Percentiles rank a stretch among this genome's conserved stretches.
Conservation (phyloP, 2,797 vertebrate species). For the Morus bassanus region DNA sequence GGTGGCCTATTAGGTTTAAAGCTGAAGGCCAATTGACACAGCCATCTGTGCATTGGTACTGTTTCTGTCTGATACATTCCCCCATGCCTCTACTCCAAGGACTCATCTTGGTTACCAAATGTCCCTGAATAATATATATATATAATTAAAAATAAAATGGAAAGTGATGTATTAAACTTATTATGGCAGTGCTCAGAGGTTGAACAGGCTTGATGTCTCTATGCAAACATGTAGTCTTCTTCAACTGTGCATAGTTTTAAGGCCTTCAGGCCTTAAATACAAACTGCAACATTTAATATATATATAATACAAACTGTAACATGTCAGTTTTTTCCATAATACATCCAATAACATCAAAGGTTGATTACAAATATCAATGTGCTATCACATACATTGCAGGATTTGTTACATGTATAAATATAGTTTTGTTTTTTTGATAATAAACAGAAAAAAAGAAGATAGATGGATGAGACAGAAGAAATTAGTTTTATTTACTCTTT, state of each 20-base stretch:
- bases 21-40: slow-evolving; percentile 25
- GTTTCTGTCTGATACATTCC: not conserved
- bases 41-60: not conserved
- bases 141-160: not conserved
- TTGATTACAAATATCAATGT: not conserved
- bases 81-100: not conserved
- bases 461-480: not conserved
- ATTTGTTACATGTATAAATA: not conserved
- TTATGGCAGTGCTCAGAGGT: not conserved
- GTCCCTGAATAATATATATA: not conserved
- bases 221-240: not conserved
- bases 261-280: not conserved
- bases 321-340: not conserved
- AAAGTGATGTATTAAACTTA: not conserved
- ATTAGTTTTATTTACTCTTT: not conserved
- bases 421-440: not conserved
- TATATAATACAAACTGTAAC: not conserved
- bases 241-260: not conserved
- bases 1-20: slow-evolving; percentile 9
- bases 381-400: not conserved
- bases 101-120: not conserved
- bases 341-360: not conserved
- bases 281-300: not conserved
- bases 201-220: not conserved
- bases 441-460: not conserved